These are phyloP conservation scores for Turnix velox DNA, from an alignment of 2,113 vertebrate species.

Conservation along the genomic window DNA sequence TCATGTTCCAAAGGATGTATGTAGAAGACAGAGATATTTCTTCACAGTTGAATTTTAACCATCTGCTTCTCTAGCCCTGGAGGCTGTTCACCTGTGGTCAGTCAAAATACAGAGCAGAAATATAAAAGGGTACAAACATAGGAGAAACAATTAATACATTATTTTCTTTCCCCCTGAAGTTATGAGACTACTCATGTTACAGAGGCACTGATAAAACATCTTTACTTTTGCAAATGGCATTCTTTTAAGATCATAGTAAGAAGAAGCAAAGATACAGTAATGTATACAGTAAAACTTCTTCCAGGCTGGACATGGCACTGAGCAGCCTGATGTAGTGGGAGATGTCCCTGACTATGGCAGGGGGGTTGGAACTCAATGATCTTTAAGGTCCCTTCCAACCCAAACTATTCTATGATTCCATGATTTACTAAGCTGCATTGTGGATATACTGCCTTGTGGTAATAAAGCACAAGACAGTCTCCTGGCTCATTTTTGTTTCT, in stretches of 20 bases:
- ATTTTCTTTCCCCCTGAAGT: not conserved
- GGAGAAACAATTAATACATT: not conserved
- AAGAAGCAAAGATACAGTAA: not conserved
- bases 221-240: not conserved
- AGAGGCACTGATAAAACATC: not conserved
- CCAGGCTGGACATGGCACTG: too few species aligned
- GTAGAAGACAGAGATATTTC: not conserved
- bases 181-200: not conserved
- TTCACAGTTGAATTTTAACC: not conserved
- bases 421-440: not conserved
- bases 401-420: too few species aligned
- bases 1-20: not conserved
- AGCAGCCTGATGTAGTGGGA: too few species aligned
- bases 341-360: too few species aligned
- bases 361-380: too few species aligned
- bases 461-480: not conserved
- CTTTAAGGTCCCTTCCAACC: too few species aligned
- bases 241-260: not conserved
- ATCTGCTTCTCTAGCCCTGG: not conserved
- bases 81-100: not conserved
- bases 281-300: not conserved
- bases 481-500: not conserved
- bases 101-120: not conserved
- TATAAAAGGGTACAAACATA: not conserved
- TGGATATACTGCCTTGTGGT: not conserved